Base-by-base conservation (phyloP, 2,888 invertebrate species). In the Tryphoninae sp. region DNA sequence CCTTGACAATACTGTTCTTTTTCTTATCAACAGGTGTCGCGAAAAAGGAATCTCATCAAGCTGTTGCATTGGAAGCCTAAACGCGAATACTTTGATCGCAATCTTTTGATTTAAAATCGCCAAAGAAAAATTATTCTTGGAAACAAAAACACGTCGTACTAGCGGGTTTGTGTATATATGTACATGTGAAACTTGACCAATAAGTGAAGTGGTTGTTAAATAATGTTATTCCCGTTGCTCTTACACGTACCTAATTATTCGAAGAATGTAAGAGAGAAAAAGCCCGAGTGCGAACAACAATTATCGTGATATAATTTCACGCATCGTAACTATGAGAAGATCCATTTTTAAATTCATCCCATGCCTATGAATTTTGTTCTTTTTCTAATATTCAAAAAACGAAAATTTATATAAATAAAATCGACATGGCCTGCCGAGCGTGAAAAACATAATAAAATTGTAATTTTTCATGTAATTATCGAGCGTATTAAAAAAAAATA, bases 31-130 rank as follows among this genome's bases (percentile, higher is more conserved):
- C 69, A 83, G 84, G 68, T 69, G 68, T 68, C 53, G 84, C 93
- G 86, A 90, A 89, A 67, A 93, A 92, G 86, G 88, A 91, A 75
- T 88, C 86, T 83, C 88, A 89, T 74, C 89, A 88, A 19, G 92
- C 91, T 87, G 88, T 93, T 86, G 93, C 93, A 51, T 83, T 93
- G 81, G 93, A 93, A 90, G 93, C 93, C 83, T 93, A 89, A 85
- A 22, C 89, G 62, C 26, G 13, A 62, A 40, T 59, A 58, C 53
- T 40, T 49, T 64, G 23, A 65, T 55, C 22, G n/a, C 22, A 33
- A 71, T 77, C 65, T 74, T 75, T 75, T 76, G 76, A 59, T 58
- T 71, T 68, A 4, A 33, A 23, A 80, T 6, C 65, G 58, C 40
- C 16, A 23, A 55, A 53, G 22, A 78, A 58, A 58, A 77, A 22